Base-by-base conservation (phyloP, 1,140 invertebrate genomes). In the Myzus persicae region DNA sequence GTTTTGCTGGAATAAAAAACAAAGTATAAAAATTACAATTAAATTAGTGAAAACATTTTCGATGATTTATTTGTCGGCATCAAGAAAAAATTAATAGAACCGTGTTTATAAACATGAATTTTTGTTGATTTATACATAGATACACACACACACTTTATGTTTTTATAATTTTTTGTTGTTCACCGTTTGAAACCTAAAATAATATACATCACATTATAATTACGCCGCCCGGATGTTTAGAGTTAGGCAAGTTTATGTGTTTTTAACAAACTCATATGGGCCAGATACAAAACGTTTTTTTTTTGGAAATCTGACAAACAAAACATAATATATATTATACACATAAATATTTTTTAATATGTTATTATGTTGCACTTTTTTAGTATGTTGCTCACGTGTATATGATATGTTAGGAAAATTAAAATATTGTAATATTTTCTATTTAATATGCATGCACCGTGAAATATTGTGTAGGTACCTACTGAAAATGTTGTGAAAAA, bases 81-180 rank as follows among this genome's bases (percentile, higher is more conserved):
- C 2, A 9, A 31, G 31, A 48, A 87, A 44, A 87, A 44, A 46
- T 0, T n/a, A 42, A 51, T 18, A 76, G 31, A 76, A 76, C n/a
- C 59, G n/a, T 89, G 87, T 89, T 89, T 89, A 89, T 51, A 89
- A 89, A 89, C 42, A 51, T 38, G n/a, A 24, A 2, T 51, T 89
- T 89, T 89, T 51, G 87, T 89, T 89, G 44, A 51, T 51, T 48
- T 89, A 51, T 38, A 14, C 7, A 51, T 46, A n/a, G n/a, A 51
- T 1, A n/a, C 31, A 42, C 40, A 11, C 84, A 18, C 40, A n/a
- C 26, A 20, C 14, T 7, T 48, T 46, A 87, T 46, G n/a, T 46
- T 48, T 85, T 85, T 40, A 85, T 85, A 42, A 40, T 40, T 42
- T 85, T 24, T 85, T 11, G 4, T 85, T 42, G 11, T 85, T 85